Base-by-base conservation (phyloP, 2,797 vertebrate species). In the Fratercula arctica region DNA sequence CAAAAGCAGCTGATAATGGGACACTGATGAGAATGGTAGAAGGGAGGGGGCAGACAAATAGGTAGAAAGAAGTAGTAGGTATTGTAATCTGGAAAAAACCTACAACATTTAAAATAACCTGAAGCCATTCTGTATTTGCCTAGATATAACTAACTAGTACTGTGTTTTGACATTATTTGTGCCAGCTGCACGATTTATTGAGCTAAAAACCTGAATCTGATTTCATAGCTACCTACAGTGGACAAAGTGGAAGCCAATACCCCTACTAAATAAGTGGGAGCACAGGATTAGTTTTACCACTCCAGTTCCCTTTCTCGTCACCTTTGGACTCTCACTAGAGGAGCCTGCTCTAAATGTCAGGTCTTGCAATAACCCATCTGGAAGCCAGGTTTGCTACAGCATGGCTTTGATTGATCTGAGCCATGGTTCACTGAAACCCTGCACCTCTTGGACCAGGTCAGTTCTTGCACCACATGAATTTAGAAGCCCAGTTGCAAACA, bases 1-100 rank as follows among this genome's bases (percentile, higher is more conserved):
- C 60, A 89, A 83, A 92, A 91, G 87, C 46, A 66, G 66, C 41
- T 89, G 82, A 96, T 89, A 96, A 93, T 69, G 67, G 95, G 69
- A 91, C 95, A 93, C 86, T 93, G 91, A 96, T 92, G 91, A 57
- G 61, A 91, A 91, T 11, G 11, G 54, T 9, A 61, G 35, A 54
- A 96, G 31, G 48, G 76, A 90, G 24, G 23, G 24, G 12, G 46
- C 33, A 94, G 78, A 90, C 41, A 85, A 73, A 95, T 26, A 83
- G 46, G 43, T 53, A 72, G 35, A 75, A 90, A 88, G 53, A 81
- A 81, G 17, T 75, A 80, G 50, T 60, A 87, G 79, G 43, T 91
- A 78, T 50, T 51, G 46, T 61, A 84, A 94, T 19, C 68, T 46
- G 63, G 68, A 9, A n/a, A 67, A 68, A 73, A n/a, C 5, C 11